These are phyloP conservation scores for Lithophane semibrunnea DNA, from an alignment of 2,888 invertebrate species.

Conservation along the genomic window DNA sequence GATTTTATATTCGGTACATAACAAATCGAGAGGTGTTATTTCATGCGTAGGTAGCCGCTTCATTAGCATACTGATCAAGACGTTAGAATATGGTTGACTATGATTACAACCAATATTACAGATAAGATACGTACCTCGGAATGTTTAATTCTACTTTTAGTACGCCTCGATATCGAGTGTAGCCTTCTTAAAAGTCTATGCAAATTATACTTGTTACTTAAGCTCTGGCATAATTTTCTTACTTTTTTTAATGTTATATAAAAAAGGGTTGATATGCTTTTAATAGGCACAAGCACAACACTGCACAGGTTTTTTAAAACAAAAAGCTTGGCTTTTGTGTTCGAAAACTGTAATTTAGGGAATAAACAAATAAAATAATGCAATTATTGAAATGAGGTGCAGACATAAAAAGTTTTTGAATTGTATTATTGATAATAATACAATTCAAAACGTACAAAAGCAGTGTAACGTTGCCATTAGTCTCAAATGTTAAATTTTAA, in stretches of 20 bases:
- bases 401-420: constrained; percentile 22
- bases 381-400: constrained; percentile 35
- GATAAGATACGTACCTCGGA: constrained; percentile 53
- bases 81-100: constrained; percentile 61
- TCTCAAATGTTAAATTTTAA: constrained; percentile 58
- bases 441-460: constrained; percentile 50
- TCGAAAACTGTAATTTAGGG: not conserved
- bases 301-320: not conserved
- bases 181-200: constrained; percentile 33
- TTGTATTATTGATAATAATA: constrained; percentile 48
- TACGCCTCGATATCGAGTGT: constrained; percentile 10
- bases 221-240: not conserved
- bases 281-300: not conserved
- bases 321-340: no score
- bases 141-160: constrained; percentile 48
- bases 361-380: constrained; percentile 35
- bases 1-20: constrained; percentile 54
- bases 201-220: constrained; percentile 14
- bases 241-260: not conserved
- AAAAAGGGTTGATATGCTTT: not conserved
- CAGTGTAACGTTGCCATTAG: constrained; percentile 55
- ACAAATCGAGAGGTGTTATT: constrained; percentile 64
- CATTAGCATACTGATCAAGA: constrained; percentile 70
- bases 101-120: constrained; percentile 57
- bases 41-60: constrained; percentile 63